These are phyloP conservation scores for Dermatophagoides farinae DNA, from an alignment of 1,140 invertebrate species.

Conservation along the genomic window DNA sequence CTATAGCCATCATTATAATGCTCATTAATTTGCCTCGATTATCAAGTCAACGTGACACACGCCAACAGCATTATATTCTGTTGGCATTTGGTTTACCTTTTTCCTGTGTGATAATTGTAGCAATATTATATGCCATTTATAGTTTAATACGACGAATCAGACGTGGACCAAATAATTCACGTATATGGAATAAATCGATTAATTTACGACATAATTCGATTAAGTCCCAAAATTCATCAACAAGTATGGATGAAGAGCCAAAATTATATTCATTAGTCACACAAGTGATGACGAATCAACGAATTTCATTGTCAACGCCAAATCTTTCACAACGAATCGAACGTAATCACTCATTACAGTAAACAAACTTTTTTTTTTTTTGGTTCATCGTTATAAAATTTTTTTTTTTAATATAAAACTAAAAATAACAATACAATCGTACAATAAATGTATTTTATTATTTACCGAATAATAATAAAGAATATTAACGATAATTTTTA, in stretches of 20 bases:
- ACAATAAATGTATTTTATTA: too few relatives aligned
- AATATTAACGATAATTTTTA: too few relatives aligned
- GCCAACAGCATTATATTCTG: conserved; percentile 11
- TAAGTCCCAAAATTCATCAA: not conserved
- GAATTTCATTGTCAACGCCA: not conserved
- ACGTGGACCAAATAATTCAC: not conserved
- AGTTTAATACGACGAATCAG: not conserved
- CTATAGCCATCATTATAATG: conserved; percentile 6
- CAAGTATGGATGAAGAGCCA: not conserved
- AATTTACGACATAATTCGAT: not conserved
- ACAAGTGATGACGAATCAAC: conserved; percentile 3
- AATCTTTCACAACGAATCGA: not conserved
- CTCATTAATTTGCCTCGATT: conserved; percentile 8
- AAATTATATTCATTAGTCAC: conserved; percentile 8
- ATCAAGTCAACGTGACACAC: conserved; percentile 5
- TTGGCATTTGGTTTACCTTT: conserved; percentile 12
- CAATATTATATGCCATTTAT: not conserved
- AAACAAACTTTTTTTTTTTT: too few relatives aligned
- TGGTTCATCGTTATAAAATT: too few relatives aligned
- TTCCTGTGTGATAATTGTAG: conserved; percentile 6
- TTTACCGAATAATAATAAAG: too few relatives aligned
- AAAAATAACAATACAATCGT: too few relatives aligned
- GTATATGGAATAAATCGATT: not conserved
- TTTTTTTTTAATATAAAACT: too few relatives aligned
- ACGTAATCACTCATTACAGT: not conserved